Evolutionary conservation across 2,888 invertebrate genomes (phyloP), one percentile per base, ranked within the genome.

Genomic region (Belgica antarctica): DNA sequence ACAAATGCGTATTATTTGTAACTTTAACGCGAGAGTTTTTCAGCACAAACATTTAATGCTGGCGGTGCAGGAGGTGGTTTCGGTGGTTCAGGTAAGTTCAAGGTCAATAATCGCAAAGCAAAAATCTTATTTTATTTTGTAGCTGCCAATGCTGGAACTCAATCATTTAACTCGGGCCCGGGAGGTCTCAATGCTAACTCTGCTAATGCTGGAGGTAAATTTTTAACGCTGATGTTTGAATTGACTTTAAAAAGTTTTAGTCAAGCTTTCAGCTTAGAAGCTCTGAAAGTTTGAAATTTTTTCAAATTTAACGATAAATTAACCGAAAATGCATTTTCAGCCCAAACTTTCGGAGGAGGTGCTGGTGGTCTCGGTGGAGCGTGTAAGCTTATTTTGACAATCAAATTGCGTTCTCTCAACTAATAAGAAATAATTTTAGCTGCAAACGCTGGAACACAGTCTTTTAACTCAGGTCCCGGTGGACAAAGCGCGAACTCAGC

Each of bases 1-100:
- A n/a, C n/a, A n/a, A 2, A 4, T 41, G 2, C 3, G 12, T 41
- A 41, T 41, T 41, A 2, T n/a, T 41, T n/a, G 5, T n/a, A 41
- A 41, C 3, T 10, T n/a, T n/a, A n/a, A 10, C 12, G 3, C 15
- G 15, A 41, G 15, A 5, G 2, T n/a, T 41, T 41, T 41, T 10
- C n/a, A 52, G 52, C 52, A 17, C 52, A 59, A 27, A 27, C 59
- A 25, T 59, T 59, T 19, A 59, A 59, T 19, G 59, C 57, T n/a
- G 59, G 59, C 1, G 41, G 46, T 12, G 19, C 22, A 10, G 41
- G 41, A 27, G 65, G 65, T 19, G 27, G 27, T 10, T 22, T 47
- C n/a, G 25, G 47, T n/a, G 65, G 27, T 31, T 57, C 57, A 17
- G 52, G 68, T 68, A 19, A 52, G 57, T 8, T 28, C 52, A 59